phyloP scores from a whole-genome alignment of 2,888 invertebrate genomes.

The Molanna angustata region DNA sequence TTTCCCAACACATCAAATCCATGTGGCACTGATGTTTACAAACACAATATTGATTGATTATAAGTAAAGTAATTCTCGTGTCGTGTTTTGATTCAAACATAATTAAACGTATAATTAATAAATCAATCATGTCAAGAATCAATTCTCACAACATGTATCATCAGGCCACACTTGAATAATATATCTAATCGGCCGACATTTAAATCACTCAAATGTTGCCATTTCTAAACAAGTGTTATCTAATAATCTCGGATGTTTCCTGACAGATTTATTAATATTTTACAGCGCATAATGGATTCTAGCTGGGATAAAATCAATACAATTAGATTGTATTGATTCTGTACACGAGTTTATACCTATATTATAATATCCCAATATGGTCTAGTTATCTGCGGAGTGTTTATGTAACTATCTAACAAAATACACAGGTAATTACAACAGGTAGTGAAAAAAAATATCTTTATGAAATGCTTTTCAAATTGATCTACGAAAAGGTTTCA shows the following conservation, averaged over 20 bases:
- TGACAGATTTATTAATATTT: conserved; percentile 5
- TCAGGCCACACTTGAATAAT: not conserved
- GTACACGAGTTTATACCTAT: not conserved
- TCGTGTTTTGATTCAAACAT: not conserved
- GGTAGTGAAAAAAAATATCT: too few relatives aligned
- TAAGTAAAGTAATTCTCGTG: not conserved
- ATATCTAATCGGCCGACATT: conserved; percentile 1
- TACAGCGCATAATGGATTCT: not conserved
- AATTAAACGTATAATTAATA: not conserved
- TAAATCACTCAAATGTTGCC: conserved; percentile 2
- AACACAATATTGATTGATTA: too few relatives aligned
- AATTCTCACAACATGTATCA: not conserved
- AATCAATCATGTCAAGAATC: not conserved
- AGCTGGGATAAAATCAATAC: not conserved
- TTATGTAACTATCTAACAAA: too few relatives aligned
- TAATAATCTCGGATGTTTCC: not conserved
- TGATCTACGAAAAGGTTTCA: too few relatives aligned
- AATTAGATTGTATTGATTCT: not conserved
- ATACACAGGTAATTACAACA: too few relatives aligned
- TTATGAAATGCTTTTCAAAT: too few relatives aligned
- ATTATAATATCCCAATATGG: too few relatives aligned
- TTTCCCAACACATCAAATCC: too few relatives aligned
- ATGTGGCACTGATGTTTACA: too few relatives aligned
- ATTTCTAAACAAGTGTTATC: conserved; percentile 1
- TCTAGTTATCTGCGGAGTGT: too few relatives aligned